Evolutionary conservation across 1,140 invertebrate species (phyloP).

Genomic region (Plectrocnemia conspersa): DNA sequence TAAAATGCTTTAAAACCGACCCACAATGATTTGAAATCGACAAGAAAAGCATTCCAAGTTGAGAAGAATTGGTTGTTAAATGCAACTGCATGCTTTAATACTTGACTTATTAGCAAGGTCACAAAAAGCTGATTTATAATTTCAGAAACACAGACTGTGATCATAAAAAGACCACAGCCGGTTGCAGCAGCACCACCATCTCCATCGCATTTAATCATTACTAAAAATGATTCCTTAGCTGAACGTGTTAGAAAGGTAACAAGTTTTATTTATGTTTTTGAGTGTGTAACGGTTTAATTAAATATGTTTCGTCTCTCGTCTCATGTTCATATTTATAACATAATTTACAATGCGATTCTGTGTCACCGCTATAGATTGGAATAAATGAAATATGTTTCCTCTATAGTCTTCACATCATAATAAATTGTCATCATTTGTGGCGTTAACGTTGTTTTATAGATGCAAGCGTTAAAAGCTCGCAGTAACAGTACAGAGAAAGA

Average conservation of each 20-base stretch:
- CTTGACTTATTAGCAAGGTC: too few relatives aligned
- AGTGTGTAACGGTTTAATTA: background rate
- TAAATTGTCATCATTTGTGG: too few relatives aligned
- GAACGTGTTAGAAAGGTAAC: constrained; percentile 56
- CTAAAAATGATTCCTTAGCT: constrained; percentile 55
- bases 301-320: too few relatives aligned
- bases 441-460: constrained; percentile 47
- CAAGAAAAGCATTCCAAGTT: too few relatives aligned
- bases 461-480: constrained; percentile 55
- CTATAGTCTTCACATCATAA: too few relatives aligned
- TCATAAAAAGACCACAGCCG: constrained; percentile 48
- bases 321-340: too few relatives aligned
- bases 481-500: constrained; percentile 52
- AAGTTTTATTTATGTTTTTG: background rate
- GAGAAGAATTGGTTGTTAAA: too few relatives aligned
- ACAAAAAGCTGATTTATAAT: constrained; percentile 7
- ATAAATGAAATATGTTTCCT: too few relatives aligned
- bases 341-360: too few relatives aligned
- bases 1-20: constrained; percentile 1
- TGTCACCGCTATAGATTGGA: too few relatives aligned
- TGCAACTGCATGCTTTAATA: too few relatives aligned
- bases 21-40: constrained; percentile 1
- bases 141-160: constrained; percentile 38
- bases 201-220: constrained; percentile 51
- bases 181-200: constrained; percentile 41